Evolutionary conservation across 2,888 invertebrate genomes (phyloP).

Genomic region (Harmothoe impar): DNA sequence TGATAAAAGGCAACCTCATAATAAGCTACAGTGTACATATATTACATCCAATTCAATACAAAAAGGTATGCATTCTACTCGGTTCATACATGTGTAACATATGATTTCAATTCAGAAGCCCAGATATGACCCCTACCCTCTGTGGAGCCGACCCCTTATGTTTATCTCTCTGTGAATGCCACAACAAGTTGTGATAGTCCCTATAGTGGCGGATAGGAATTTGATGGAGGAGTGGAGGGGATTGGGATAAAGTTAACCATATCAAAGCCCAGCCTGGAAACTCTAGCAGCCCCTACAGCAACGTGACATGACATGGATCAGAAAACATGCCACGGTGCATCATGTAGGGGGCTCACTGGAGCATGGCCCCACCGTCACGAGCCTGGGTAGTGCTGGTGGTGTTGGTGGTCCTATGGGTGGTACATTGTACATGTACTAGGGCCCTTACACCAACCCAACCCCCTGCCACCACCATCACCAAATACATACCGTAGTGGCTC

Average conservation of each 20-base stretch:
- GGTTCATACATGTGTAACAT: too few relatives aligned
- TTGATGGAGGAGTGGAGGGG: conserved; percentile 3
- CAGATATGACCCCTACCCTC: neutral
- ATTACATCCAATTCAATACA: too few relatives aligned
- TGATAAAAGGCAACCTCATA: too few relatives aligned
- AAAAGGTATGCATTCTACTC: too few relatives aligned
- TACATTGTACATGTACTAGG: too few relatives aligned
- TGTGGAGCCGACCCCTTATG: neutral
- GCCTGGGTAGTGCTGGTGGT: neutral
- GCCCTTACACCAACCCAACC: too few relatives aligned
- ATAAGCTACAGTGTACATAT: too few relatives aligned
- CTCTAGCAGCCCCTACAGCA: neutral
- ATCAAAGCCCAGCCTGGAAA: neutral
- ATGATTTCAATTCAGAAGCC: too few relatives aligned
- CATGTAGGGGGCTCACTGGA: neutral
- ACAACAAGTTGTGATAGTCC: neutral
- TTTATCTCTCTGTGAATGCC: conserved; percentile 12
- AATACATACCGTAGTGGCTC: too few relatives aligned
- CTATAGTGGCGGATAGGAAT: neutral
- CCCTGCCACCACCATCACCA: too few relatives aligned
- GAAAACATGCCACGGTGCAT: conserved; percentile 25
- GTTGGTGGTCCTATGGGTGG: too few relatives aligned
- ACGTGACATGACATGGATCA: conserved; percentile 27
- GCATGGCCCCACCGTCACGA: neutral
- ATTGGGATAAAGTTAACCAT: neutral